Percentiles rank a stretch among this genome's conserved stretches.
Conservation (phyloP, 2,888 invertebrate genomes). For the Hermaeophaga mercurialis region DNA sequence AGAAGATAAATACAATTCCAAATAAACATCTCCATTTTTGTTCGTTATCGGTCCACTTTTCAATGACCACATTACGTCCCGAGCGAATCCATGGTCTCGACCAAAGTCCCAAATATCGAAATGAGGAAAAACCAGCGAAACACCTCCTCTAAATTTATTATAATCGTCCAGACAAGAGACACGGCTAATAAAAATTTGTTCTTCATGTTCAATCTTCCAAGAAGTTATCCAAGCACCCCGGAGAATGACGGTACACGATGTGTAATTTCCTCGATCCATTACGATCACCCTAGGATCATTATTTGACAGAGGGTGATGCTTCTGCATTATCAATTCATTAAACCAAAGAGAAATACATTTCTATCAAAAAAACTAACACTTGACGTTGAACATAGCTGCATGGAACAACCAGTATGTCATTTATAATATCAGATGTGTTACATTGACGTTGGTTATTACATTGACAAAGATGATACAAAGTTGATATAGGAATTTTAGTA, state of each 20-base stretch:
- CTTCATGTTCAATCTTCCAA: conserved; percentile 38
- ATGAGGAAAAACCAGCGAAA: conserved; percentile 34
- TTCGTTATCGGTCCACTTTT: conserved; percentile 26
- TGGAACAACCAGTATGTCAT: no score
- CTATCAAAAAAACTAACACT: no score
- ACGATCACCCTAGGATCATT: conserved; percentile 18
- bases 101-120: conserved; percentile 27
- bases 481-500: no score
- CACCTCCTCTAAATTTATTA: conserved; percentile 31
- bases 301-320: background rate
- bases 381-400: no score
- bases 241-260: conserved; percentile 38
- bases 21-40: conserved; percentile 33
- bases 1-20: conserved; percentile 20
- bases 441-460: no score
- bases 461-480: no score
- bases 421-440: no score
- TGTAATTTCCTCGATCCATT: conserved; percentile 38
- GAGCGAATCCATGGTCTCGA: conserved; percentile 33
- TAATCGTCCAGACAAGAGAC: conserved; percentile 9
- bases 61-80: conserved; percentile 34
- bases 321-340: background rate
- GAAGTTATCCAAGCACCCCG: conserved; percentile 39
- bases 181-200: conserved; percentile 32
- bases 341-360: no score